A percentile compares a stretch with the other conserved stretches of the same genome.
These are phyloP conservation scores for Alosa alosa DNA, from an alignment of 2,113 vertebrate genomes.

Conservation along the genomic window DNA sequence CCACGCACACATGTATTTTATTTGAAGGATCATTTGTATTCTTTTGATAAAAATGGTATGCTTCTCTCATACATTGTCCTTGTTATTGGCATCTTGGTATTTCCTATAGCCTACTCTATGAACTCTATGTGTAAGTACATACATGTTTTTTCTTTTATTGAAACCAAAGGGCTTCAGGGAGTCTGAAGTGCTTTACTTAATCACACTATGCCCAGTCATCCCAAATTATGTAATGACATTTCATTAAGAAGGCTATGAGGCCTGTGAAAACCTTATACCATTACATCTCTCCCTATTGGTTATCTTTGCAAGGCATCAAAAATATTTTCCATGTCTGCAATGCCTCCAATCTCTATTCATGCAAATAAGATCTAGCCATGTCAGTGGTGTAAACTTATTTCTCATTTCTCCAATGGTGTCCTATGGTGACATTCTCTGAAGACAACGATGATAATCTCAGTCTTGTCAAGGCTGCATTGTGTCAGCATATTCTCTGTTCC, in stretches of 20 bases:
- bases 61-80: not conserved
- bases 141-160: not conserved
- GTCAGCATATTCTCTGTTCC: not conserved
- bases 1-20: not conserved
- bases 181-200: not conserved
- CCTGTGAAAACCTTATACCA: not conserved
- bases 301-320: not conserved
- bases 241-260: not conserved
- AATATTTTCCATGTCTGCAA: not conserved
- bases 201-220: not conserved
- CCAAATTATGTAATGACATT: not conserved
- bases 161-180: not conserved
- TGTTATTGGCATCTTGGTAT: not conserved
- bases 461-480: not conserved
- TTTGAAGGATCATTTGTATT: not conserved
- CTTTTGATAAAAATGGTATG: not conserved
- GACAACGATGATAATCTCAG: not conserved
- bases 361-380: not conserved
- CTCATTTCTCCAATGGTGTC: not conserved
- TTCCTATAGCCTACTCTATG: not conserved
- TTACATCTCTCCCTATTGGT: not conserved
- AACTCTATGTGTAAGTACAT: not conserved
- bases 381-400: not conserved
- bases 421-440: not conserved
- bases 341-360: not conserved